A percentile compares a stretch with the other conserved stretches of the same genome.
Conservation (phyloP, 2,113 vertebrate species). For the Dromiciops gliroides region DNA sequence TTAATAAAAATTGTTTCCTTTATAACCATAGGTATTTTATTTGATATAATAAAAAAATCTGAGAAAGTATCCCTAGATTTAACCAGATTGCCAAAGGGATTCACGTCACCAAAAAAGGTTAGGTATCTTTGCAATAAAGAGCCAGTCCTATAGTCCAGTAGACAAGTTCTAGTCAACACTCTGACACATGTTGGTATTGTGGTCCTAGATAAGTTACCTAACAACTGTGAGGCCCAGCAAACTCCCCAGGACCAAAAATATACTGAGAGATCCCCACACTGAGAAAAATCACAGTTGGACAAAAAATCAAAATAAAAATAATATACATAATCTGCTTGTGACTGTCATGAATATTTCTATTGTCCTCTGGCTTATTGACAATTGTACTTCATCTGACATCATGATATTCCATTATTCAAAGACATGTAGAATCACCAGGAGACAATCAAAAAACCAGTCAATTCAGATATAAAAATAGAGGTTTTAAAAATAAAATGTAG, state of each 20-base stretch:
- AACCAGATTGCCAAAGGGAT: not conserved
- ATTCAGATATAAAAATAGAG: not conserved
- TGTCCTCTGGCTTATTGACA: not conserved
- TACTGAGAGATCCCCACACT: not conserved
- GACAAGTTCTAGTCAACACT: not conserved
- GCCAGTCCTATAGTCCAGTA: not conserved
- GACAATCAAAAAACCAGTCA: not conserved
- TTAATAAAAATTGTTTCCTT: not conserved
- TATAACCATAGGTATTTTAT: not conserved
- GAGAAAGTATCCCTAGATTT: not conserved
- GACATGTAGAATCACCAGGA: not conserved
- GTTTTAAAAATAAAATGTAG: too few species aligned
- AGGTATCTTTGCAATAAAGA: not conserved
- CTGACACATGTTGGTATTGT: not conserved
- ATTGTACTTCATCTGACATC: not conserved
- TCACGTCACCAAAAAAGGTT: not conserved
- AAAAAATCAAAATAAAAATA: not conserved
- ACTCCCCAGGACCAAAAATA: not conserved
- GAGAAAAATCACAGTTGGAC: not conserved
- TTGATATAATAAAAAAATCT: not conserved
- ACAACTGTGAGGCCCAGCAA: not conserved
- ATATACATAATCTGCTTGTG: not conserved
- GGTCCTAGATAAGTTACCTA: not conserved
- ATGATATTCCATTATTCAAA: not conserved
- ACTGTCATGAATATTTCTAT: not conserved